Evolutionary conservation across 2,888 invertebrate species (phyloP), one percentile per base, ranked within the genome.

Genomic region (Andricus quercusramuli): DNA sequence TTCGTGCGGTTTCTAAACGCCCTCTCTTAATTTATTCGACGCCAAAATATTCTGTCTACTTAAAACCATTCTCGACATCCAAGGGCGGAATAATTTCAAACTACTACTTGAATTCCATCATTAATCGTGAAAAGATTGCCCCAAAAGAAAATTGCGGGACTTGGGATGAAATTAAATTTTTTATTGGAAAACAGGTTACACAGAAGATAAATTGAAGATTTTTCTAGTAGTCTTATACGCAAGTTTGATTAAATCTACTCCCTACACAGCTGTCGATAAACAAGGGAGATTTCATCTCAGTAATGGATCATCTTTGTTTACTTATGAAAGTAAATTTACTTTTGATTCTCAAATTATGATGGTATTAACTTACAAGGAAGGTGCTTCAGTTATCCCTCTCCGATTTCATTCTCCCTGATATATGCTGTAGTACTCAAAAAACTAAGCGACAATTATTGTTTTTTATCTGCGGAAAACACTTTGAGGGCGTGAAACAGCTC

Each of bases 21-120:
- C 56, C 51, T 56, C 56, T 74, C 51, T 74, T 74, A 74, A 74
- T 74, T 74, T 56, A 56, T 56, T 51, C 51, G 29, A 13, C 68
- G 8, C 9, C 15, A 44, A 51, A 32, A 74, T 74, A 74, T 74
- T 47, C 70, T 74, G 44, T 47, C 29, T 47, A 51, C 51, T 51
- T 29, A 32, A 56, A 56, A 74, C n/a, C 47, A 32, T 29, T 32
- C 29, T 74, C 70, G 47, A 56, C 70, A 56, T 47, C 20, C 47
- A 29, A 74, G 32, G 70, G 70, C 25, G 32, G 70, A 74, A 56
- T 74, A 56, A 74, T 17, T 51, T 74, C 32, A 56, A 74, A 56
- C 29, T 32, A 74, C 29, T 74, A n/a, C 51, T 32, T 56, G 29
- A 51, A 32, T n/a, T 51, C 51, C 25, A 32, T 74, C 51, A 74